Percentiles rank a stretch among this genome's conserved stretches.
Evolutionary conservation across 1,140 invertebrate species (phyloP).

Genomic region (Bombus waltoni): DNA sequence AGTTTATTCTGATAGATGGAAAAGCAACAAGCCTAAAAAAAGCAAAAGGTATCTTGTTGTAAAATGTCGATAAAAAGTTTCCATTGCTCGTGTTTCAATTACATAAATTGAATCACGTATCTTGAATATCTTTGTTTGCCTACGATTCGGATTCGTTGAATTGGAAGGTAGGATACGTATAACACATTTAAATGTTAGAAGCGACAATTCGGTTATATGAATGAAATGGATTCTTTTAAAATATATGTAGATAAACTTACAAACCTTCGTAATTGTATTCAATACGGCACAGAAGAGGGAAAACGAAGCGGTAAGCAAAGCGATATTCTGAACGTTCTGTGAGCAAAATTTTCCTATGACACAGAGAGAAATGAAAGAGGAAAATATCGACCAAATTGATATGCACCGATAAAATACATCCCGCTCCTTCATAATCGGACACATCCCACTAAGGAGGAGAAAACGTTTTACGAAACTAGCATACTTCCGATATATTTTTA

Average conservation of each 20-base stretch:
- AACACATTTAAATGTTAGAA: too few species aligned
- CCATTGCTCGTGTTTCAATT: neutral
- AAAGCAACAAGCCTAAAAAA: neutral
- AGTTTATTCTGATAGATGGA: neutral
- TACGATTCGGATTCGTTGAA: too few species aligned
- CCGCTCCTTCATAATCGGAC: neutral
- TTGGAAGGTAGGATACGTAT: too few species aligned
- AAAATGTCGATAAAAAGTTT: neutral
- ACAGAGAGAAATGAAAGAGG: too few species aligned
- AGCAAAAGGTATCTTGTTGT: neutral
- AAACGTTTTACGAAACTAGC: conserved; percentile 8
- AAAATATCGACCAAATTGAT: neutral
- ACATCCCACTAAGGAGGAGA: neutral
- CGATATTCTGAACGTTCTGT: neutral
- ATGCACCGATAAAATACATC: neutral
- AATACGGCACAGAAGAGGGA: neutral
- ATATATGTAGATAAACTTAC: neutral
- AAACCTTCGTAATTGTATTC: neutral
- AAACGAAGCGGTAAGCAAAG: neutral
- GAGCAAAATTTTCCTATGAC: neutral
- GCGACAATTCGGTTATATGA: too few species aligned
- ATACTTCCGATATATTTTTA: conserved; percentile 1
- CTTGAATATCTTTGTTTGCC: too few species aligned
- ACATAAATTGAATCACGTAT: neutral
- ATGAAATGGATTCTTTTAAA: neutral